phyloP scores from a whole-genome alignment of 2,888 invertebrate genomes.

The Eutolmus rufibarbis region DNA sequence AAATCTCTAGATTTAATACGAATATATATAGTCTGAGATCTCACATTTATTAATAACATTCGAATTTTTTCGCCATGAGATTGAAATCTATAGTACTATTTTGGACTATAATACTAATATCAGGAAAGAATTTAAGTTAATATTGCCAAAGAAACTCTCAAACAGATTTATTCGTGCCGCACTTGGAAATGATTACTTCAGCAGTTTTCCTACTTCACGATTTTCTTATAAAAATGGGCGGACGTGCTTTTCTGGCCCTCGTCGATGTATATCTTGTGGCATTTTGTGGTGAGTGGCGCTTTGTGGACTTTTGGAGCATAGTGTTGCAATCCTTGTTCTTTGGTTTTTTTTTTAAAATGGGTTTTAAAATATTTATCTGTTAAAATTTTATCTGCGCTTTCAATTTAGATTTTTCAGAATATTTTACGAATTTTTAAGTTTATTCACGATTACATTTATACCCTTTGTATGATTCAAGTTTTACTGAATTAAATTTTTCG shows the following conservation, averaged over 20 bases:
- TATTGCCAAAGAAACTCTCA: not conserved
- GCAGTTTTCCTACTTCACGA: constrained; percentile 11
- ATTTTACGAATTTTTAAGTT: not conserved
- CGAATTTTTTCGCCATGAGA: not conserved
- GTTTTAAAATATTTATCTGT: not conserved
- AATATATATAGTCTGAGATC: too few species aligned
- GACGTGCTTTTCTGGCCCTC: not conserved
- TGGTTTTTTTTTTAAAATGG: not conserved
- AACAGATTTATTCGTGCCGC: constrained; percentile 7
- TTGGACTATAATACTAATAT: not conserved
- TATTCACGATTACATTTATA: not conserved
- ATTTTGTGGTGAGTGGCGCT: not conserved
- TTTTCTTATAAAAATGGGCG: constrained; percentile 1
- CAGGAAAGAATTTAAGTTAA: not conserved
- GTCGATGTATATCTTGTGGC: not conserved
- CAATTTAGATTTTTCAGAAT: not conserved
- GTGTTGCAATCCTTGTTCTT: not conserved
- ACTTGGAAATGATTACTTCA: constrained; percentile 18
- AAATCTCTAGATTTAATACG: not conserved
- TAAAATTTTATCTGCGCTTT: not conserved
- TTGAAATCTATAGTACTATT: not conserved
- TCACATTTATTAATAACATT: not conserved
- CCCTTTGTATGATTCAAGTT: not conserved
- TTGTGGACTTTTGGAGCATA: not conserved
- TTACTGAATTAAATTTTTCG: not conserved